Conservation (phyloP, 1,140 invertebrate species). For the Mesaphorura yosii region DNA sequence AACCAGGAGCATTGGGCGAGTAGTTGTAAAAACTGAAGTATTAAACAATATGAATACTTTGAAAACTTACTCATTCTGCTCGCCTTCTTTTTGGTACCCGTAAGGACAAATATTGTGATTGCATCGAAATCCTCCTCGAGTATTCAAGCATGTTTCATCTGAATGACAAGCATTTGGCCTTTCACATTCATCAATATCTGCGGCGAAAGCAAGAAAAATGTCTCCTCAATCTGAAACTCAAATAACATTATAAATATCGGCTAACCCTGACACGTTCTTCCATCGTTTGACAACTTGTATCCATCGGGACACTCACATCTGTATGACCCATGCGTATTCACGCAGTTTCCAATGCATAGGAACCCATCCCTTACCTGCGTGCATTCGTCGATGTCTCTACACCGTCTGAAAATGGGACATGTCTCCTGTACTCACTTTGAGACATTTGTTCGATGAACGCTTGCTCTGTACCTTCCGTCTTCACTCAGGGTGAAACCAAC, state of each 20-base stretch:
- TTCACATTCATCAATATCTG: conserved; percentile 83
- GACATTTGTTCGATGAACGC: no score
- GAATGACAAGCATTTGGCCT: conserved; percentile 39
- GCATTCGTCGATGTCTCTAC: conserved; percentile 80
- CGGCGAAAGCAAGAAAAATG: conserved; percentile 20
- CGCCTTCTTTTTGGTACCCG: conserved; percentile 60
- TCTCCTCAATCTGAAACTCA: conserved; percentile 5
- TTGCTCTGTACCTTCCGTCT: conserved; percentile 54
- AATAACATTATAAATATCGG: conserved; percentile 5
- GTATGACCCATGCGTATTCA: conserved; percentile 71
- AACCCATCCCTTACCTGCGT: conserved; percentile 52
- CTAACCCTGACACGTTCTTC: conserved; percentile 59
- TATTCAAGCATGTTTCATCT: conserved; percentile 81
- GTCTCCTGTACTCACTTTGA: no score
- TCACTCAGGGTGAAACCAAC: conserved; percentile 54
- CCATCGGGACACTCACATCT: conserved; percentile 73
- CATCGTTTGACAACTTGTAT: conserved; percentile 58
- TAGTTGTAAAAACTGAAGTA: not conserved
- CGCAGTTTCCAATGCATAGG: conserved; percentile 70
- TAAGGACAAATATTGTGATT: conserved; percentile 69
- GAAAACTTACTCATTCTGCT: conserved; percentile 58
- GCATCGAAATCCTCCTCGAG: conserved; percentile 73
- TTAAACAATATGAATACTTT: not conserved
- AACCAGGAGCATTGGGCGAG: conserved; percentile 34
- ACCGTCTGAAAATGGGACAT: conserved; percentile 49